Conservation (phyloP, 1,140 invertebrate genomes). For the Ips nitidus region DNA sequence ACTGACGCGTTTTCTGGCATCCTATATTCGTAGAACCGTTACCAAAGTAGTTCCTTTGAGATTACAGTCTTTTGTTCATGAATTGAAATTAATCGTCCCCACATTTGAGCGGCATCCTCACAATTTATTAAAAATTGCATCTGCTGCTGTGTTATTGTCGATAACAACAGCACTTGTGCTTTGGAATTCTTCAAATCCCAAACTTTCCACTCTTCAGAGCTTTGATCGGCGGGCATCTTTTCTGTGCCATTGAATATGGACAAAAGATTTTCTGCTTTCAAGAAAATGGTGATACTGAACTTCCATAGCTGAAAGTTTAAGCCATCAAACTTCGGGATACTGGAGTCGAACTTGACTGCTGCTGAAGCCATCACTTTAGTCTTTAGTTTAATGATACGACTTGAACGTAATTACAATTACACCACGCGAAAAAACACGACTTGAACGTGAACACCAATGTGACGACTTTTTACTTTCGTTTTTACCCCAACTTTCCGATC, state of each 20-base stretch:
- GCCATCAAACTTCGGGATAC: constrained; percentile 26
- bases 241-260: constrained; percentile 16
- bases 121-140: constrained; percentile 48
- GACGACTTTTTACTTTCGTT: no score
- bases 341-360: background rate
- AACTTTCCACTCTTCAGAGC: background rate
- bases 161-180: constrained; percentile 43
- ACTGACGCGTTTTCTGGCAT: constrained; percentile 12
- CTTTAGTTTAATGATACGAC: no score
- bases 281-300: constrained; percentile 27
- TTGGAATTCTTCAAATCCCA: constrained; percentile 36
- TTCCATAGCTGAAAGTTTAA: constrained; percentile 35
- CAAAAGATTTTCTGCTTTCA: constrained; percentile 22
- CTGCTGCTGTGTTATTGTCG: constrained; percentile 38
- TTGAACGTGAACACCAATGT: no score
- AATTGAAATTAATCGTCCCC: constrained; percentile 44
- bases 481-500: no score
- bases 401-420: no score
- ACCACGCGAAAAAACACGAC: no score
- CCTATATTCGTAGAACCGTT: constrained; percentile 22
- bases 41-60: constrained; percentile 17
- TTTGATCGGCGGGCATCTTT: background rate
- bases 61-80: constrained; percentile 46
- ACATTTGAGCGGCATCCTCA: constrained; percentile 48
- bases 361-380: background rate